phyloP scores from a whole-genome alignment of 2,797 vertebrate genomes.

The Macropodus opercularis region DNA sequence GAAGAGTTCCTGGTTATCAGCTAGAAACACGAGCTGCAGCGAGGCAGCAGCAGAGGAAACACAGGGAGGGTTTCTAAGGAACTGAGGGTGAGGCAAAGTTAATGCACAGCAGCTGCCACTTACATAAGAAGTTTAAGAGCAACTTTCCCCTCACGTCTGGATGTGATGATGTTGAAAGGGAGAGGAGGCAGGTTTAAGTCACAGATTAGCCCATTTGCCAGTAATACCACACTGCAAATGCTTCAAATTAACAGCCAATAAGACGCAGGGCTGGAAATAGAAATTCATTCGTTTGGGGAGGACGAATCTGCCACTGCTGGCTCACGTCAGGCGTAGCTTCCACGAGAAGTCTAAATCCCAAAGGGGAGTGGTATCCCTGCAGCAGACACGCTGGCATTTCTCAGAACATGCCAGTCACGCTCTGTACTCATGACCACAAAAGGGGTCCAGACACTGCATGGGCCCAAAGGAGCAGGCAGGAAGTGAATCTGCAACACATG shows the following conservation, averaged over 20 bases:
- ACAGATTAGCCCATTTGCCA: conserved; percentile 2
- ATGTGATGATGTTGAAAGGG: background rate
- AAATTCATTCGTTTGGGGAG: conserved; percentile 10
- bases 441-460: conserved; percentile 54
- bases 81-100: background rate
- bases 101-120: conserved; percentile 28
- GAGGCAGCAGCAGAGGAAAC: too few relatives aligned
- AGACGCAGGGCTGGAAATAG: conserved; percentile 53
- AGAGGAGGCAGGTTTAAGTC: conserved; percentile 6
- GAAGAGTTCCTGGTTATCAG: conserved; percentile 63
- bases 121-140: conserved; percentile 23
- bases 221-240: conserved; percentile 10
- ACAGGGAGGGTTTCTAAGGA: conserved; percentile 11
- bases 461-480: conserved; percentile 25
- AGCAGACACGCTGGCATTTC: conserved; percentile 28
- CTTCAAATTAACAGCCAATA: conserved; percentile 40
- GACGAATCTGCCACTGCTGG: conserved; percentile 2
- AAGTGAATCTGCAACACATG: conserved; percentile 53
- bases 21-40: conserved; percentile 18
- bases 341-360: conserved; percentile 26
- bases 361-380: conserved; percentile 23
- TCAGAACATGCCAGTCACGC: conserved; percentile 26
- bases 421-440: conserved; percentile 72
- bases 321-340: conserved; percentile 20
- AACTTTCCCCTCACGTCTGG: conserved; percentile 1